Evolutionary conservation across 2,888 invertebrate species (phyloP).

Genomic region (Coenonympha glycerion): DNA sequence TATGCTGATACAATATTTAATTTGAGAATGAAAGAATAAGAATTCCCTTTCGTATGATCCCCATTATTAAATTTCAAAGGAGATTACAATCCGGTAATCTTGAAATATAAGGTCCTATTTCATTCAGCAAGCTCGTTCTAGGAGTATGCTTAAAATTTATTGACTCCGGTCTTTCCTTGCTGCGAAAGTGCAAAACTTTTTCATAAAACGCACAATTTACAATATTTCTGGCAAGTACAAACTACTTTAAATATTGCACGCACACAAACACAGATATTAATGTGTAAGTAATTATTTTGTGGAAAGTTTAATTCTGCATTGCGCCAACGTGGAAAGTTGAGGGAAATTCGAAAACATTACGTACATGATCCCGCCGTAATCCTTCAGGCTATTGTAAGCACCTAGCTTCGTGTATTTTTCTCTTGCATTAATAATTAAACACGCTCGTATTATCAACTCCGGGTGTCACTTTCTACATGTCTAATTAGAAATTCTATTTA

Average conservation of each 20-base stretch:
- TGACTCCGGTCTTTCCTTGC: conserved; percentile 46
- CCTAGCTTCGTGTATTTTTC: conserved; percentile 24
- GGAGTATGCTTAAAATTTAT: conserved; percentile 51
- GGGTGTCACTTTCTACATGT: conserved; percentile 44
- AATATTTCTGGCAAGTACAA: conserved; percentile 41
- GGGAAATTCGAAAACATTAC: conserved; percentile 43
- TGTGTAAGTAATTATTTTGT: conserved; percentile 44
- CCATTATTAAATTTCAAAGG: conserved; percentile 61
- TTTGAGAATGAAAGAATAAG: conserved; percentile 36
- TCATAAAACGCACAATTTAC: conserved; percentile 50
- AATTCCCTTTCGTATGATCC: conserved; percentile 46
- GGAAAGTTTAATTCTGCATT: conserved; percentile 54
- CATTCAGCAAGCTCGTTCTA: conserved; percentile 50
- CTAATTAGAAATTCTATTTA: conserved; percentile 63
- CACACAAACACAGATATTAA: conserved; percentile 35
- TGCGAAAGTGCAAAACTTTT: conserved; percentile 59
- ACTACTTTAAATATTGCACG: conserved; percentile 41
- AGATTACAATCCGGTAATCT: conserved; percentile 59
- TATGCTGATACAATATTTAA: conserved; percentile 32
- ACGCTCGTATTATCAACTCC: conserved; percentile 25
- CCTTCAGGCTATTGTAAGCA: conserved; percentile 24
- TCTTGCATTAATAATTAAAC: conserved; percentile 25
- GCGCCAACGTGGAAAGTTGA: conserved; percentile 47
- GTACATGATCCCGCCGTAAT: conserved; percentile 34
- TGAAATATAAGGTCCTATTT: conserved; percentile 56